Evolutionary conservation across 2,113 vertebrate species (phyloP), one percentile per base, ranked within the genome.

Genomic region (Arothron firmamentum): DNA sequence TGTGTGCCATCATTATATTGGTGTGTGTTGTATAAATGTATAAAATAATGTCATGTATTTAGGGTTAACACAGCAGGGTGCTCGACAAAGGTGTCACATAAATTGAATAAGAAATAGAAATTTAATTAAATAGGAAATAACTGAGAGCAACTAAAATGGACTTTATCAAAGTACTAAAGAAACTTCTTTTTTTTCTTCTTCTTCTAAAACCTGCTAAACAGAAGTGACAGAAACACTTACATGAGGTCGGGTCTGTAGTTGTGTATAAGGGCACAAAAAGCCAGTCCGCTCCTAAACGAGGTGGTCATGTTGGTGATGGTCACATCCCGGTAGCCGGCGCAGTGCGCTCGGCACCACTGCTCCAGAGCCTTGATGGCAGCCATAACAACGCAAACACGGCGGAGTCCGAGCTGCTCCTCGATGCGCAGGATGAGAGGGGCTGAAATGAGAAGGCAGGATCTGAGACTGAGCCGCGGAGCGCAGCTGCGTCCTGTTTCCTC

Each of bases 191-290:
- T 28, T 3, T n/a, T n/a, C n/a, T n/a, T n/a, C n/a, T n/a, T n/a
- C n/a, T n/a, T 28, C 25, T 38, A 38, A 38, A 38, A 11, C 8
- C 45, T 17, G 17, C 45, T 17, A 5, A 45, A 6, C 45, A 46
- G 14, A 46, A 46, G 15, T 15, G 23, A 52, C 12, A 13, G 23
- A 49, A 38, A 59, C 53, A 93, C 96, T 98, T 80, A 98, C 96
- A 98, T 91, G 71, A 98, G 92, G 53, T 98, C 96, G 2, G 96
- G 96, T 77, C 95, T 91, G 91, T 94, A 93, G 12, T 92, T 94
- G 86, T 99, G 96, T 42, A 99, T 92, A 15, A 99, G 92, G 45
- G 97, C 97, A 14, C 97, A 99, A 85, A 99, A 99, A 59, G 97
- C 97, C 86, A 99, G 54, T 51, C 97, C 97, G 70, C 93, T 93